Conservation (phyloP, 2,113 vertebrate species). For the Phoenicopterus ruber region DNA sequence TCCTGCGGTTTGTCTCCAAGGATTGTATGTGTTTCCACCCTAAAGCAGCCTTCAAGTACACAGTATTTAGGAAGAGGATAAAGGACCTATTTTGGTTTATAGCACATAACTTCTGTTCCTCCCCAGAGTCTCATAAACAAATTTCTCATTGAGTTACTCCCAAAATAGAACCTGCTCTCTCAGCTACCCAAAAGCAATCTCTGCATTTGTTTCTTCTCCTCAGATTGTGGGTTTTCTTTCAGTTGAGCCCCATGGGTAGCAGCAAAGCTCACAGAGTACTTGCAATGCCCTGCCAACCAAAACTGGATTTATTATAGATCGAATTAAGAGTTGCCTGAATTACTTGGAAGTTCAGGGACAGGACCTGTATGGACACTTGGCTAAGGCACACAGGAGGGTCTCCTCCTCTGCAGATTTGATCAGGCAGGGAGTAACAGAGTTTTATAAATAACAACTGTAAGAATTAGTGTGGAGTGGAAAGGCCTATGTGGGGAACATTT, state of each 20-base stretch:
- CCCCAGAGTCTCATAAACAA: conserved; percentile 13
- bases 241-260: not conserved
- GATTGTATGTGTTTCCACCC: not conserved
- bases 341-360: not conserved
- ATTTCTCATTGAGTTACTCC: conserved; percentile 45
- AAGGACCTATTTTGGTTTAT: conserved; percentile 42
- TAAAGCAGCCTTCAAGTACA: not conserved
- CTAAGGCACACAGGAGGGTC: not conserved
- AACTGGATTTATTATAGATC: conserved; percentile 5
- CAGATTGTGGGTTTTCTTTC: conserved; percentile 12
- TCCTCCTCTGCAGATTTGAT: not conserved
- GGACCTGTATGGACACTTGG: not conserved
- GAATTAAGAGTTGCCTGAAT: conserved; percentile 18
- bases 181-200: not conserved
- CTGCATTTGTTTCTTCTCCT: conserved; percentile 2
- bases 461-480: not conserved
- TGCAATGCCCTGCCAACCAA: conserved; percentile 9
- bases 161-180: conserved; percentile 21
- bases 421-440: not conserved
- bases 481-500: not conserved
- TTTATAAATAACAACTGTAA: not conserved
- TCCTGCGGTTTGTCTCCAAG: not conserved
- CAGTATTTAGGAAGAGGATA: not conserved
- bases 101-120: not conserved
- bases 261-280: not conserved